phyloP scores from a whole-genome alignment of 2,797 vertebrate species.

The Scarus forsteni region DNA sequence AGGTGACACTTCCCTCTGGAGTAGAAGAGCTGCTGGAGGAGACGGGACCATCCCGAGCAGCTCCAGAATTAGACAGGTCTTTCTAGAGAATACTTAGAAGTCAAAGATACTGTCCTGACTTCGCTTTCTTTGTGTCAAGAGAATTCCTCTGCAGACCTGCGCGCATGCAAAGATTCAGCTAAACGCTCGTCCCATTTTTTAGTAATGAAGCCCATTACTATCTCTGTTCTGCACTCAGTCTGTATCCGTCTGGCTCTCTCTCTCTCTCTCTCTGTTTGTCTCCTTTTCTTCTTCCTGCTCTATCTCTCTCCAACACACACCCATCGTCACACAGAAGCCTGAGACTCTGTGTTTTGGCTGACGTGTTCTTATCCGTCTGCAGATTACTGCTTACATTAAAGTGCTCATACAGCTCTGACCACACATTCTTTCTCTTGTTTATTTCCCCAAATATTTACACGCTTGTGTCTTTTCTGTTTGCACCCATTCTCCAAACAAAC shows the following conservation, averaged over 20 bases:
- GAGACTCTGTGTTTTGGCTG: conserved; percentile 63
- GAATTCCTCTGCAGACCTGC: conserved; percentile 56
- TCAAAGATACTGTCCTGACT: conserved; percentile 62
- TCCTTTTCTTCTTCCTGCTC: conserved; percentile 8
- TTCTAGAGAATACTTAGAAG: conserved; percentile 38
- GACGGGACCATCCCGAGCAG: conserved; percentile 5
- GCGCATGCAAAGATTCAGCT: conserved; percentile 47
- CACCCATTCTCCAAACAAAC: conserved; percentile 8
- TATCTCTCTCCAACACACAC: conserved; percentile 43
- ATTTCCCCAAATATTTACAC: not conserved
- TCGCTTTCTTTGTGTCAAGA: conserved; percentile 51
- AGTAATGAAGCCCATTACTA: conserved; percentile 64
- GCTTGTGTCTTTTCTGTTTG: conserved; percentile 7
- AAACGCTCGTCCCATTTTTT: conserved; percentile 61
- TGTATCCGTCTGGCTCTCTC: conserved; percentile 27
- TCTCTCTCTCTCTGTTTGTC: conserved; percentile 27
- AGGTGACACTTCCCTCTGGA: not conserved
- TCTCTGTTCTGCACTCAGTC: conserved; percentile 52
- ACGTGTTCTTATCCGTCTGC: conserved; percentile 51
- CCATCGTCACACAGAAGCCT: conserved; percentile 19
- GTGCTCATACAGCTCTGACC: not conserved
- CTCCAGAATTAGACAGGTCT: conserved; percentile 26
- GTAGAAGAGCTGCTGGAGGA: not conserved
- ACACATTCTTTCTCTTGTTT: conserved; percentile 11
- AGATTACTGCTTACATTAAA: conserved; percentile 42